These are phyloP conservation scores for Plutomurus gul DNA, from an alignment of 1,140 invertebrate genomes.

Conservation along the genomic window DNA sequence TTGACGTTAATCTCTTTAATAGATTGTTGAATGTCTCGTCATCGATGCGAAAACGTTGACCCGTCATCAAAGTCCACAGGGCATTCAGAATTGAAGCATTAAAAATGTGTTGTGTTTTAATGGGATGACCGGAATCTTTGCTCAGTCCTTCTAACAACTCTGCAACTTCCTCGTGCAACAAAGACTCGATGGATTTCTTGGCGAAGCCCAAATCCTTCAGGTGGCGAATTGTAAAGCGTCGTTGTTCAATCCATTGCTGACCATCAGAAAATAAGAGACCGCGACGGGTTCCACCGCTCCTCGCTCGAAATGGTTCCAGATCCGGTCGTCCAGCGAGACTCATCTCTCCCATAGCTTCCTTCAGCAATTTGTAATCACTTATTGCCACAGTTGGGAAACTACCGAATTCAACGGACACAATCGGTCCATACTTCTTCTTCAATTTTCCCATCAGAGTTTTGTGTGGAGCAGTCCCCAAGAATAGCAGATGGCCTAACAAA, in stretches of 20 bases:
- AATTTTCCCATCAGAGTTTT: not conserved
- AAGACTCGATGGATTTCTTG: conserved; percentile 25
- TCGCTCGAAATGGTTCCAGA: conserved; percentile 18
- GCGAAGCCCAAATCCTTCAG: conserved; percentile 41
- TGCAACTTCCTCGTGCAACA: conserved; percentile 27
- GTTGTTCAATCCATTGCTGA: conserved; percentile 43
- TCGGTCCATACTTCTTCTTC: conserved; percentile 45
- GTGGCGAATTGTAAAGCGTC: conserved; percentile 37
- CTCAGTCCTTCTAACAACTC: not conserved
- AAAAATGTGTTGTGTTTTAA: conserved; percentile 33
- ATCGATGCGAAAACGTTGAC: conserved; percentile 19
- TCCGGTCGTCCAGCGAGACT: conserved; percentile 36
- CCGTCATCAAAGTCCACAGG: conserved; percentile 35
- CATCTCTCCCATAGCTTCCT: conserved; percentile 9
- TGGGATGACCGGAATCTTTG: not conserved
- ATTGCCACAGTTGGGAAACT: conserved; percentile 46
- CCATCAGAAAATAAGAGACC: conserved; percentile 40
- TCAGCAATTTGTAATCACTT: conserved; percentile 44
- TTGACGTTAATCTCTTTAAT: conserved; percentile 1
- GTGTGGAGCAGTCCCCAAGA: conserved; percentile 36
- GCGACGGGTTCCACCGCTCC: conserved; percentile 34
- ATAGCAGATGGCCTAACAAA: conserved; percentile 38
- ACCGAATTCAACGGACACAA: conserved; percentile 43
- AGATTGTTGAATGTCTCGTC: conserved; percentile 24
- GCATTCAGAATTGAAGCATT: conserved; percentile 31